Base-by-base conservation (phyloP, 2,888 invertebrate species). In the Crocallis elinguaria region DNA sequence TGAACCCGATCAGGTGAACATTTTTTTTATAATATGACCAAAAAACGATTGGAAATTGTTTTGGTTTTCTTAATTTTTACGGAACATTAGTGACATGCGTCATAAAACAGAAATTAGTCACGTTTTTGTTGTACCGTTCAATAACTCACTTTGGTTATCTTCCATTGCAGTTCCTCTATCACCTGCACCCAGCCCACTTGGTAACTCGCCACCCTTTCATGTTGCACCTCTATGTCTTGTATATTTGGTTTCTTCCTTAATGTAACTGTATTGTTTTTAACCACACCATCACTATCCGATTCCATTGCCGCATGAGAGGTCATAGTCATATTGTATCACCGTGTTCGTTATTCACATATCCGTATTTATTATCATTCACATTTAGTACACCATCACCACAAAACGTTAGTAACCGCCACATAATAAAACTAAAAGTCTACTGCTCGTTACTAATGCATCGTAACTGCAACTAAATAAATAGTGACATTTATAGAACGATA, bases 171-270 rank as follows among this genome's bases (percentile, higher is more conserved):
- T 57, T 88, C 89, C 55, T 86, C 86, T 43, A 86, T 60, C 27
- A 89, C 88, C 61, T 86, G 85, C 23, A 76, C 82, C 88, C 88
- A 88, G 49, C 73, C 76, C 56, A 82, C 65, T 29, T 80, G 79
- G 45, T 67, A 74, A 60, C 84, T 86, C 38, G 65, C 60, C 38
- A 67, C 62, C 5, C 77, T 69, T 0, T 73, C 70, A 27, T 50
- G 56, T 16, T 50, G 56, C 37, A 58, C 60, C 42, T 53, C 56
- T 44, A 60, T 48, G 23, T 43, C 43, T 9, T 21, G 19, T 41
- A 33, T 9, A 45, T 9, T 30, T 12, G 11, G 29, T 44, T 7
- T 43, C 33, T 16, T 39, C 32, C 57, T 62, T 30, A 61, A 30
- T 44, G 56, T 53, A 56, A 64, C 59, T 52, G 66, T 57, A 52